Evolutionary conservation across 2,797 vertebrate species (phyloP), one percentile per base, ranked within the genome.

Genomic region (Spinus olivaceus): DNA sequence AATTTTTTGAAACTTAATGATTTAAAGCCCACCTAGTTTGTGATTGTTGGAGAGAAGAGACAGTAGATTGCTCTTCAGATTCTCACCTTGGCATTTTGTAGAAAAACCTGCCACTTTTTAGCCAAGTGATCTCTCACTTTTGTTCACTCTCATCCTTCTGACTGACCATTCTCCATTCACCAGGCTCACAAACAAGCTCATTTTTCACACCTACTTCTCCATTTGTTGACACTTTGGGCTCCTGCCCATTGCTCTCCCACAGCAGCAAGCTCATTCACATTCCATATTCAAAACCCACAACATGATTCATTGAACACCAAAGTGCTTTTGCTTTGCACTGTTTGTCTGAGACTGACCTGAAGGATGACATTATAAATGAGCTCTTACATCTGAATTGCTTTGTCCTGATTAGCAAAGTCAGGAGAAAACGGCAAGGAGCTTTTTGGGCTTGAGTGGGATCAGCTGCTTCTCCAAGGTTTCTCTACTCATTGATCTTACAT

Each of bases 311-410:
- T 85, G 87, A 94, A 83, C 64, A 74, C 80, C 91, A 86, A 94
- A 96, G 41, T 66, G 86, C 80, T 92, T 87, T 88, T 79, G 66
- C 74, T 92, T 95, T 96, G 88, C 83, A 82, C 64, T 73, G 32
- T 89, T 80, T 95, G 79, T 97, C 95, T 90, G 92, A 92, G 73
- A 27, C 84, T 80, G 88, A 93, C 73, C 92, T 67, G 84, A 76
- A 78, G 79, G 79, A 93, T 90, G 92, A 96, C 93, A 93, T 97
- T 97, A 95, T 95, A 95, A 96, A 95, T 94, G 89, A 97, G 94
- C 95, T 97, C 88, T 76, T 90, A 53, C 64, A 80, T 90, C 80
- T 95, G 90, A 95, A 95, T 96, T 84, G 67, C 56, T 96, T 94
- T 90, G 92, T 94, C 63, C 88, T 91, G 88, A 70, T 94, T 95